phyloP scores from a whole-genome alignment of 1,140 invertebrate genomes.

The Prorops nasuta region DNA sequence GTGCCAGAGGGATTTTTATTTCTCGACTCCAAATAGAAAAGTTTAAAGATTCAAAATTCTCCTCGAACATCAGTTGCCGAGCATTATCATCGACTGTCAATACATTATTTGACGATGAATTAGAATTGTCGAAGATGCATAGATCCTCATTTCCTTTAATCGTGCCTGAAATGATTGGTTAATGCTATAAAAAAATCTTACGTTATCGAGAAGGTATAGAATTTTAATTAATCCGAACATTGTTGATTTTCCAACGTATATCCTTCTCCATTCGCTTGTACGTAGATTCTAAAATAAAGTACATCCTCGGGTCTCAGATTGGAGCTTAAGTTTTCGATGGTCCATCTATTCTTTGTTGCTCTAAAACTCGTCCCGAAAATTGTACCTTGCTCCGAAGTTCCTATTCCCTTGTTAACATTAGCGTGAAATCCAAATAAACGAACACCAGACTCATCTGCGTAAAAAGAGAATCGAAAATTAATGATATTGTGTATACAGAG shows the following conservation, averaged over 20 bases:
- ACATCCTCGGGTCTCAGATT: conserved; percentile 41
- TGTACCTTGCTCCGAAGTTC: conserved; percentile 21
- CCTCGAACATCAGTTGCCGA: conserved; percentile 34
- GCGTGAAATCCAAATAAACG: conserved; percentile 46
- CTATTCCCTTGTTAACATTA: conserved; percentile 41
- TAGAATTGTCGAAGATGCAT: no score
- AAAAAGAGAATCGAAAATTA: no score
- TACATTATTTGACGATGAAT: no score
- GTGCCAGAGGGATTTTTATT: conserved; percentile 32
- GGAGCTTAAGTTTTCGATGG: conserved; percentile 30
- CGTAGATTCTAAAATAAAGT: conserved; percentile 52
- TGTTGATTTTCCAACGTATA: conserved; percentile 18
- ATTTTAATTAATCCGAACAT: no score
- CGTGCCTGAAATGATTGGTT: no score
- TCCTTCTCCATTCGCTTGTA: conserved; percentile 28
- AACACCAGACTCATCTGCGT: conserved; percentile 37
- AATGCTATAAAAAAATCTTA: no score
- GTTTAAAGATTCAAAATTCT: conserved; percentile 31
- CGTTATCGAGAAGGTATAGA: no score
- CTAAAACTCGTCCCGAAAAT: conserved; percentile 28
- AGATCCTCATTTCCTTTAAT: no score
- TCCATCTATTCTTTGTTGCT: conserved; percentile 41
- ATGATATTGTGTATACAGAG: no score
- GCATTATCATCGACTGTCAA: no score
- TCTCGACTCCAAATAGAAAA: conserved; percentile 31